phyloP scores from a whole-genome alignment of 2,888 invertebrate species.

The Dynastes tityus region DNA sequence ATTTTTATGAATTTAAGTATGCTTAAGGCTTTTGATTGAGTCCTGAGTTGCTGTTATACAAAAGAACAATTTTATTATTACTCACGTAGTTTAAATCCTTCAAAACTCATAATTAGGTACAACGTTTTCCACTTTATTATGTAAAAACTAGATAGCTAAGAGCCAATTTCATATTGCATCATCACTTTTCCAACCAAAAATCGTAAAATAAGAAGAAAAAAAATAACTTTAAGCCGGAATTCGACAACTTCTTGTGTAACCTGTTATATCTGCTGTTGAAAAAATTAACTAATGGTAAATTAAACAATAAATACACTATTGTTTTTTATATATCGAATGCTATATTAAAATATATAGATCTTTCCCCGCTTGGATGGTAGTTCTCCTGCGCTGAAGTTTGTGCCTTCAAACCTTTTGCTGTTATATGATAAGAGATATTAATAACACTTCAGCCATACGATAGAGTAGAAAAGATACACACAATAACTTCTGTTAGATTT shows the following conservation, averaged over 20 bases:
- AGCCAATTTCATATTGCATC: too few species aligned
- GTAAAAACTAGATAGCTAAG: too few species aligned
- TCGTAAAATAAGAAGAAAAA: too few species aligned
- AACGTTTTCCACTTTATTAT: too few species aligned
- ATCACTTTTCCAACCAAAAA: too few species aligned
- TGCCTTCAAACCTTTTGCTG: conserved; percentile 55
- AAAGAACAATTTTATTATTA: too few species aligned
- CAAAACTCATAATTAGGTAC: too few species aligned
- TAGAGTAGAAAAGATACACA: conserved; percentile 31
- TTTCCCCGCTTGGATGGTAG: conserved; percentile 51
- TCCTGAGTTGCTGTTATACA: too few species aligned
- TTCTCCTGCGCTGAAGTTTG: conserved; percentile 55
- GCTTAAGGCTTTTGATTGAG: too few species aligned
- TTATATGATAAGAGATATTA: conserved; percentile 42
- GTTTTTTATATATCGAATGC: conserved; percentile 24
- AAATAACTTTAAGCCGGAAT: neutral
- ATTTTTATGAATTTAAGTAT: too few species aligned
- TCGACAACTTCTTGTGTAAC: conserved; percentile 11
- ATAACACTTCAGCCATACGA: conserved; percentile 23
- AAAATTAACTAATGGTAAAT: conserved; percentile 18
- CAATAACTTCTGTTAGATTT: conserved; percentile 23
- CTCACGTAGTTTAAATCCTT: too few species aligned
- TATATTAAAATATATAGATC: conserved; percentile 36
- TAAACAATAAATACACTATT: conserved; percentile 28
- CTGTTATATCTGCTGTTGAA: conserved; percentile 30